phyloP scores from a whole-genome alignment of 2,888 invertebrate species.

The Orchesella flavescens region DNA sequence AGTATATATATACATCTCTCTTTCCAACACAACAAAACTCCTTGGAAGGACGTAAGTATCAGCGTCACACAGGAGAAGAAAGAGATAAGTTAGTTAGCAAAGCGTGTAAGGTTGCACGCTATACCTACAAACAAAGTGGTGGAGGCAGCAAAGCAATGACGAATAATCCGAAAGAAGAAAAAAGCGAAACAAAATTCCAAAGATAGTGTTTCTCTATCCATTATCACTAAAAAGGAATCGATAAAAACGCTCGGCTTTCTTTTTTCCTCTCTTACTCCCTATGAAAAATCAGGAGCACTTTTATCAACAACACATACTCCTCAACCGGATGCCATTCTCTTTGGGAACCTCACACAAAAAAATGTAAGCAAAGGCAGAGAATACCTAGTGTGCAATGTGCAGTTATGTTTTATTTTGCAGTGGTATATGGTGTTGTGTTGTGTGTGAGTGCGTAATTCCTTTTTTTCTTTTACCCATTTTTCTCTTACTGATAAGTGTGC shows the following conservation, averaged over 20 bases:
- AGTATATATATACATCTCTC: too few relatives aligned
- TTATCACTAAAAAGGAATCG: slow-evolving; percentile 31
- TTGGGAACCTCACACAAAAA: too few relatives aligned
- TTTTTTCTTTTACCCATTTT: too few relatives aligned
- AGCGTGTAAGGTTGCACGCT: slow-evolving; percentile 31
- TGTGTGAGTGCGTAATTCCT: too few relatives aligned
- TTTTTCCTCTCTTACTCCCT: background rate
- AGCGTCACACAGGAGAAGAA: too few relatives aligned
- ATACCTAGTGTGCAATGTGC: too few relatives aligned
- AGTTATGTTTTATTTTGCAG: too few relatives aligned
- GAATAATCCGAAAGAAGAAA: slow-evolving; percentile 10
- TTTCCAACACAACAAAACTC: background rate
- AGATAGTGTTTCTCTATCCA: slow-evolving; percentile 43
- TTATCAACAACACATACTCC: background rate
- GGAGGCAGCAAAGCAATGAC: background rate
- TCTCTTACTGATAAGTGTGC: too few relatives aligned
- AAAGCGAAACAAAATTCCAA: slow-evolving; percentile 8
- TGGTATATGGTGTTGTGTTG: too few relatives aligned
- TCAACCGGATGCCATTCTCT: background rate
- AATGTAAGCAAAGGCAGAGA: too few relatives aligned
- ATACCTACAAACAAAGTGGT: background rate
- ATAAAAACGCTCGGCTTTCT: background rate
- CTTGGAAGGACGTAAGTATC: too few relatives aligned
- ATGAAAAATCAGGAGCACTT: background rate
- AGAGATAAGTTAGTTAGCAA: slow-evolving; percentile 46